Evolutionary conservation across 2,888 invertebrate species (phyloP).

Genomic region (Pheosia tremula): DNA sequence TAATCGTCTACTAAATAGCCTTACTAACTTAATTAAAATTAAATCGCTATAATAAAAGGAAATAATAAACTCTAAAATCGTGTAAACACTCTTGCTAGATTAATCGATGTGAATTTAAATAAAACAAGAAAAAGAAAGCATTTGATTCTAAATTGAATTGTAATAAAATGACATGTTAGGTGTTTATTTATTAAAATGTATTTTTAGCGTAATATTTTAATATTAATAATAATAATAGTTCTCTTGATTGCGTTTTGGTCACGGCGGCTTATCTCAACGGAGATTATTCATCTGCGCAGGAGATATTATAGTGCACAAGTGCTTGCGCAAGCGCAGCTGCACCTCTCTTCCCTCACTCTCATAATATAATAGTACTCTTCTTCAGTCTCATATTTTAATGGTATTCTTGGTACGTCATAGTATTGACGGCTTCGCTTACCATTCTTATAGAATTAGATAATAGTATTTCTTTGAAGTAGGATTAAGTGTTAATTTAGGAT

Average conservation of each 20-base stretch:
- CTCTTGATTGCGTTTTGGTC: too few relatives aligned
- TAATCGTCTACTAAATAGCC: constrained; percentile 79
- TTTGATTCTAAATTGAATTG: constrained; percentile 82
- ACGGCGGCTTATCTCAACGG: too few relatives aligned
- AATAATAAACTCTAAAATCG: constrained; percentile 58
- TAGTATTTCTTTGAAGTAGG: constrained; percentile 44
- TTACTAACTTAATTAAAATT: constrained; percentile 79
- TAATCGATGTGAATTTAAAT: constrained; percentile 76
- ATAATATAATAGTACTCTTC: too few relatives aligned
- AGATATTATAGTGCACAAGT: too few relatives aligned
- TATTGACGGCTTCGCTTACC: constrained; percentile 39
- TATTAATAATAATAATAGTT: too few relatives aligned
- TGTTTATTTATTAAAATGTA: constrained; percentile 57
- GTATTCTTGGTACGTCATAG: constrained; percentile 30
- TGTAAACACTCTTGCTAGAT: constrained; percentile 74
- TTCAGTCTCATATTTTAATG: constrained; percentile 15
- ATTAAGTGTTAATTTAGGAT: constrained; percentile 46
- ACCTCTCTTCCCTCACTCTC: too few relatives aligned
- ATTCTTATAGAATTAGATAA: constrained; percentile 23
- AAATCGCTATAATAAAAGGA: constrained; percentile 56
- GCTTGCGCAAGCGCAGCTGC: too few relatives aligned
- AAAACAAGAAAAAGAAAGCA: constrained; percentile 67
- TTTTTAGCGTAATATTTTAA: constrained; percentile 37
- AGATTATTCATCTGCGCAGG: too few relatives aligned
- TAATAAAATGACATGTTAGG: constrained; percentile 80